A percentile compares a stretch with the other conserved stretches of the same genome.
These are phyloP conservation scores for Lasioglossum villosulum DNA, from an alignment of 2,888 invertebrate genomes.

Conservation along the genomic window DNA sequence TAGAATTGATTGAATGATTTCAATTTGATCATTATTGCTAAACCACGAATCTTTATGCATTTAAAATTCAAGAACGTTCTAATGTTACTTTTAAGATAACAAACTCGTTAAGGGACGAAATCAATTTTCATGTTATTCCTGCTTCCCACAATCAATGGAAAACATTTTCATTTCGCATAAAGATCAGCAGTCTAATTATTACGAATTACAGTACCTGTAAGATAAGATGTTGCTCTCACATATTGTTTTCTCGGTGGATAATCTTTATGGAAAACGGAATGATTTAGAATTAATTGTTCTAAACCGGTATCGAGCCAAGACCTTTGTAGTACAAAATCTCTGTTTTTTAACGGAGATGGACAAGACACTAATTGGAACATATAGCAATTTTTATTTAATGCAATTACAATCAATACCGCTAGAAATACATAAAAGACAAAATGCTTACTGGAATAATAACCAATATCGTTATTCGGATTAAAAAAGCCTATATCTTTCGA, in stretches of 20 bases:
- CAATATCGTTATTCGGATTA: conserved; percentile 96
- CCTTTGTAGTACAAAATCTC: conserved; percentile 96
- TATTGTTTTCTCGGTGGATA: conserved; percentile 93
- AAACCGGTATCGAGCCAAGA: conserved; percentile 95
- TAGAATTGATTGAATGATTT: neutral
- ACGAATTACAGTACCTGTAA: conserved; percentile 85
- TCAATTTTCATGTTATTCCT: too few relatives aligned
- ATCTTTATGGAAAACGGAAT: conserved; percentile 95
- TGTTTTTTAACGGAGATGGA: conserved; percentile 93
- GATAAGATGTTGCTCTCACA: conserved; percentile 89
- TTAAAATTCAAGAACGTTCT: too few relatives aligned
- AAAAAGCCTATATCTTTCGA: conserved; percentile 95
- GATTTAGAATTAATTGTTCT: conserved; percentile 95
- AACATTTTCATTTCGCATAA: too few relatives aligned
- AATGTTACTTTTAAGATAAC: too few relatives aligned
- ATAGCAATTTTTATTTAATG: conserved; percentile 13
- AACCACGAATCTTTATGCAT: too few relatives aligned
- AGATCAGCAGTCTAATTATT: neutral
- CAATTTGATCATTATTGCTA: neutral
- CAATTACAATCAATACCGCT: neutral
- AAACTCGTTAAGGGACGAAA: too few relatives aligned
- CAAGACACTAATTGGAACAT: conserved; percentile 90
- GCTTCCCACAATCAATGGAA: too few relatives aligned
- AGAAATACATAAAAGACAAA: neutral
- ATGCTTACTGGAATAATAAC: conserved; percentile 94